phyloP scores from a whole-genome alignment of 2,113 vertebrate species.

The Formicarius rufipectus region DNA sequence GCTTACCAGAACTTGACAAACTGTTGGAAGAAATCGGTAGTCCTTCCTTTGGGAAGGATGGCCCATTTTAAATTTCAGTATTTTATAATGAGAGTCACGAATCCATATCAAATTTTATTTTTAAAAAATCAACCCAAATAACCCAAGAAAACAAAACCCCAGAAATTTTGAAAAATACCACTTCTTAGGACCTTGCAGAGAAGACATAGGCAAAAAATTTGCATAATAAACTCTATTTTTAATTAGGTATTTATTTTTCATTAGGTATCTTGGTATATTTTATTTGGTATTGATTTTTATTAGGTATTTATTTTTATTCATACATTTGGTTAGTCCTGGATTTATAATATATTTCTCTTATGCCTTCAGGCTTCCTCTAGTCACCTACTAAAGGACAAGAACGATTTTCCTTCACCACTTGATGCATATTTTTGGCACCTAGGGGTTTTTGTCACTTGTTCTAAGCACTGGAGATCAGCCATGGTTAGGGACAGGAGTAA shows the following conservation, averaged over 20 bases:
- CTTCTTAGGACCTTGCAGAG: not conserved
- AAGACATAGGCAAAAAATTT: not conserved
- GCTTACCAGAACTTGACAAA: conserved; percentile 25
- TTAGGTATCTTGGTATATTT: not conserved
- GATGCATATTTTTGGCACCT: conserved; percentile 39
- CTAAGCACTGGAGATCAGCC: conserved; percentile 39
- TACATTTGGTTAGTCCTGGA: not conserved
- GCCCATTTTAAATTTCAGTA: not conserved
- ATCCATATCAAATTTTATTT: not conserved
- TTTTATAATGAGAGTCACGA: not conserved
- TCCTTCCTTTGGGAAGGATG: not conserved
- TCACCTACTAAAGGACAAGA: conserved; percentile 9
- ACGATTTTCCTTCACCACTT: not conserved
- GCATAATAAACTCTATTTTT: not conserved
- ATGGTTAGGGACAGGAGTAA: not conserved
- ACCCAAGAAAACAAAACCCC: not conserved
- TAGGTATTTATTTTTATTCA: not conserved
- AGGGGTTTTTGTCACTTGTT: not conserved
- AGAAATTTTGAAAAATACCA: not conserved
- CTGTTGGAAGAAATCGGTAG: conserved; percentile 9
- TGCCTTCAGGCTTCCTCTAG: not conserved
- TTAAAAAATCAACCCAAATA: not conserved
- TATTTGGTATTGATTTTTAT: not conserved
- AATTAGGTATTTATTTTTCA: not conserved
- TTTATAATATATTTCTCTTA: not conserved